Evolutionary conservation across 2,113 vertebrate species (phyloP), one percentile per base, ranked within the genome.

Genomic region (Sarotherodon lohbergeri): DNA sequence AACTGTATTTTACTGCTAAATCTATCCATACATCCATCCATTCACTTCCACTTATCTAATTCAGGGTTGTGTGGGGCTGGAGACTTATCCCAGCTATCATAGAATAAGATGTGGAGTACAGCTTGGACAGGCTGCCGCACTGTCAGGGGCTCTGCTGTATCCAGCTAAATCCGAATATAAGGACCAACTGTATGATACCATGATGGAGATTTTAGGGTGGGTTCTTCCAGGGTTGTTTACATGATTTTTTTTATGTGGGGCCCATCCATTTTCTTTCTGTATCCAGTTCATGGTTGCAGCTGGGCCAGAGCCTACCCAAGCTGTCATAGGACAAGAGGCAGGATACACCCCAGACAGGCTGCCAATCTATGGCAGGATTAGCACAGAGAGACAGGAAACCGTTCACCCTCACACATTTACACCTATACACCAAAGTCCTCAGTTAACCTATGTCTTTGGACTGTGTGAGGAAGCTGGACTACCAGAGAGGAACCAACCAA

Each of bases 251-350:
- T 17, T 1, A 48, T 48, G 8, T 27, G 8, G 8, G 8, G 22
- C 41, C 2, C 19, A 66, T 39, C 61, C 0, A 66, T 39, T 39
- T 66, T 66, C 19, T 66, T 2, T 39, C 19, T 39, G 34, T 13
- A 66, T 5, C 34, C 10, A 66, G 34, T 13, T 66, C 0, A 1
- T 5, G 34, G 61, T 66, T n/a, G 34, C 17, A 39, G 34, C 4
- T 39, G 17, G 32, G 63, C 63, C 36, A 24, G 39, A 24, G 66
- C 22, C 1, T 1, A 16, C 16, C n/a, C 39, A 39, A 71, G 39
- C 66, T 10, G 39, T 43, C 66, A 71, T 27, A 46, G 13, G 66
- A 16, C 22, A 43, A 73, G 22, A 16, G 39, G 39, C 13, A n/a
- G 39, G 41, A 46, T 46, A 27, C 68, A 43, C 5, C 22, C 22